A percentile compares a stretch with the other conserved stretches of the same genome.
phyloP scores from a whole-genome alignment of 1,140 invertebrate genomes.

The Solenopsis fugax region DNA sequence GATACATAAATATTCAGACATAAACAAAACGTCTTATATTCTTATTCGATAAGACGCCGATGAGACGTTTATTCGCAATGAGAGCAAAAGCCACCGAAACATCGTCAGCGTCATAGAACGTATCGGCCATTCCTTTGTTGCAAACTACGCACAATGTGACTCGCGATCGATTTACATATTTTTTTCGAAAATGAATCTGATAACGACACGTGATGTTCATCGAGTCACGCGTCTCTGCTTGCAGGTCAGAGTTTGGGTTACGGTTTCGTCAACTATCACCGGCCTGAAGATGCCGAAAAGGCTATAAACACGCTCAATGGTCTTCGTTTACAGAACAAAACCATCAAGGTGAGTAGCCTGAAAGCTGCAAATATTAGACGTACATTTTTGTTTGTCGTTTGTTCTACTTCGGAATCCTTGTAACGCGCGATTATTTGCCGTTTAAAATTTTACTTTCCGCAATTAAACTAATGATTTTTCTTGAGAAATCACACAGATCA shows the following conservation, averaged over 20 bases:
- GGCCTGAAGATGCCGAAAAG: slow-evolving; percentile 98
- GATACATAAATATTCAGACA: neutral
- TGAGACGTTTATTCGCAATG: neutral
- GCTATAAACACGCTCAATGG: slow-evolving; percentile 99
- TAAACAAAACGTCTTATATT: neutral
- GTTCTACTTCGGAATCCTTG: neutral
- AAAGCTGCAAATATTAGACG: neutral
- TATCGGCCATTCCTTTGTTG: neutral
- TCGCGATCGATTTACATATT: neutral
- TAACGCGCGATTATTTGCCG: neutral
- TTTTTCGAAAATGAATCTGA: slow-evolving; percentile 6
- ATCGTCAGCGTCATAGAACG: neutral
- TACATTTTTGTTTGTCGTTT: neutral
- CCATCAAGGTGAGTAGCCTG: slow-evolving; percentile 95
- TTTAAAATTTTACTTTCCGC: neutral
- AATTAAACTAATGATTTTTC: neutral
- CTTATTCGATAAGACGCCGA: too few species aligned
- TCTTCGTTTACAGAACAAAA: slow-evolving; percentile 99
- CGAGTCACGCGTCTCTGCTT: slow-evolving; percentile 80
- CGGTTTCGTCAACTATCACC: slow-evolving; percentile 99
- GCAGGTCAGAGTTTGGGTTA: slow-evolving; percentile 99
- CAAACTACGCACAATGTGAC: neutral
- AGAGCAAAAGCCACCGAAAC: neutral
- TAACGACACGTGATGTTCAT: neutral
- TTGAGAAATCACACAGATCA: neutral